These are phyloP conservation scores for Polia nebulosa DNA, from an alignment of 2,888 invertebrate species.

Conservation along the genomic window DNA sequence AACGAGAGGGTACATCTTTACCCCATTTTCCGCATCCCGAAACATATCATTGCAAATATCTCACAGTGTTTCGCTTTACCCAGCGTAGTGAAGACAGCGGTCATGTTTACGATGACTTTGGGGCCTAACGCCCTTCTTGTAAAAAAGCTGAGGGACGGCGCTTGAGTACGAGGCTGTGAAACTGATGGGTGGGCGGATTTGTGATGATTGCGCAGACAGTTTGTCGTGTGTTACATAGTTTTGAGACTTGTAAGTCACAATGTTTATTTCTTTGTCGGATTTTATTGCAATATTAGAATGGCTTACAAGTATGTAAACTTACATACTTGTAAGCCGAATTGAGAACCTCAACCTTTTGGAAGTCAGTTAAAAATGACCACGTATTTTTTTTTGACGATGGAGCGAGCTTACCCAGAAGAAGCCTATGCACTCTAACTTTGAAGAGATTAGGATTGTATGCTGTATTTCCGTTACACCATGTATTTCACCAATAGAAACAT, in stretches of 20 bases:
- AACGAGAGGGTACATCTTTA: neutral
- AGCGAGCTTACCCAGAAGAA: too few relatives aligned
- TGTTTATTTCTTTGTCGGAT: neutral
- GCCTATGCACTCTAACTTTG: too few relatives aligned
- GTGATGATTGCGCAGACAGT: constrained; percentile 37
- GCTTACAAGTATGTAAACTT: too few relatives aligned
- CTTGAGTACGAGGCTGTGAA: constrained; percentile 18
- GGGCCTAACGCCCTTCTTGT: constrained; percentile 38
- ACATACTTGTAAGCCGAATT: too few relatives aligned
- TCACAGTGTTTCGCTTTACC: constrained; percentile 29
- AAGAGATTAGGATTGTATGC: too few relatives aligned
- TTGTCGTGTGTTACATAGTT: constrained; percentile 5
- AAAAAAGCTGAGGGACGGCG: constrained; percentile 54
- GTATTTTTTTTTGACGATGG: too few relatives aligned
- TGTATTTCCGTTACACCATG: too few relatives aligned
- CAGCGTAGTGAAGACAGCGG: constrained; percentile 65
- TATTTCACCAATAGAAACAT: constrained; percentile 1
- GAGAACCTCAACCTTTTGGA: too few relatives aligned
- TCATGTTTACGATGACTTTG: constrained; percentile 67
- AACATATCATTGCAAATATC: constrained; percentile 42
- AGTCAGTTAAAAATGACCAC: too few relatives aligned
- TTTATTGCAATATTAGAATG: neutral
- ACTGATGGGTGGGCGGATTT: constrained; percentile 45
- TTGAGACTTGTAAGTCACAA: neutral
- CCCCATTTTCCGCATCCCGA: constrained; percentile 27